phyloP scores from a whole-genome alignment of 2,113 vertebrate genomes.

The Heliornis fulica region DNA sequence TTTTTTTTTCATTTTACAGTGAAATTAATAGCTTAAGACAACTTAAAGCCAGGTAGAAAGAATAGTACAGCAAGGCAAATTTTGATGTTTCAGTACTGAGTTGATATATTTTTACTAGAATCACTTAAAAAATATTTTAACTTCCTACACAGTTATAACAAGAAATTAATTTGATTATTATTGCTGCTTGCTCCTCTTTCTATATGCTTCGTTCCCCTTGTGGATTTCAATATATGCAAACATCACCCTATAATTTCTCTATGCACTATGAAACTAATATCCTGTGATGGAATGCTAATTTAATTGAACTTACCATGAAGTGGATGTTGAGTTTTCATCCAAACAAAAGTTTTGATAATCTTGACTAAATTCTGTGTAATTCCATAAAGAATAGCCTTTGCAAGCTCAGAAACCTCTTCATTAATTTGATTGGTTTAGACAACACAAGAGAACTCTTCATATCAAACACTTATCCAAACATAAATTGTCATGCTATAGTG shows the following conservation, averaged over 20 bases:
- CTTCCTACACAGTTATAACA: background rate
- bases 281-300: background rate
- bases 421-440: background rate
- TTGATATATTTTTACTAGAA: background rate
- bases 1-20: background rate
- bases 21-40: background rate
- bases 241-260: constrained; percentile 1
- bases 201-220: background rate
- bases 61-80: background rate
- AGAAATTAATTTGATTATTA: background rate
- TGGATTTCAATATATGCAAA: background rate
- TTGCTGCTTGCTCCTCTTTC: background rate
- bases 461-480: background rate
- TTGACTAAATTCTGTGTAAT: background rate
- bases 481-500: background rate
- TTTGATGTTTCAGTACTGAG: background rate
- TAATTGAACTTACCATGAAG: background rate
- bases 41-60: background rate
- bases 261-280: background rate
- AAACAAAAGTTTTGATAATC: constrained; percentile 3
- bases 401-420: background rate
- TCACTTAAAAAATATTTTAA: background rate
- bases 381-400: background rate
- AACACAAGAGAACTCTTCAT: background rate
- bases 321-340: background rate